These are phyloP conservation scores for Melieria omissa DNA, from an alignment of 2,888 invertebrate species.

Conservation along the genomic window DNA sequence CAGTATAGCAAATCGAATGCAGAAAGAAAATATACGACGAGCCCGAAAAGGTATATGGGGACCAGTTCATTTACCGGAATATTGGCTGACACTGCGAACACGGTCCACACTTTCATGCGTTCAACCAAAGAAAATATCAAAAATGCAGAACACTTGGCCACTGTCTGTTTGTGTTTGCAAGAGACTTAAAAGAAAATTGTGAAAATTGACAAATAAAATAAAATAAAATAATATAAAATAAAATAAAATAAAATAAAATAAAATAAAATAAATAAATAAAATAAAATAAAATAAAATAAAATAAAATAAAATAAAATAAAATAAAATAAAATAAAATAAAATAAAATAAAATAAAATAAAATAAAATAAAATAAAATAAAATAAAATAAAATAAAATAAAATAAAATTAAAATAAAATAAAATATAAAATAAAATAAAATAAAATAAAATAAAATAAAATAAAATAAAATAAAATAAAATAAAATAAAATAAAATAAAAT, in stretches of 20 bases:
- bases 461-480: background rate
- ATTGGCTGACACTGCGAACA: too few relatives aligned
- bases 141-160: too few relatives aligned
- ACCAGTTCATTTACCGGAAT: too few relatives aligned
- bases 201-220: too few relatives aligned
- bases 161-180: too few relatives aligned
- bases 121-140: too few relatives aligned
- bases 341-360: background rate
- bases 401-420: conserved; percentile 5
- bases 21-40: too few relatives aligned
- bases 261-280: conserved; percentile 1
- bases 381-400: conserved; percentile 1
- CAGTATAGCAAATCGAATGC: too few relatives aligned
- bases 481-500: background rate
- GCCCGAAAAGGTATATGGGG: too few relatives aligned
- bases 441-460: background rate
- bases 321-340: background rate
- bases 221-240: background rate
- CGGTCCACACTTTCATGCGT: too few relatives aligned
- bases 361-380: background rate
- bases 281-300: conserved; percentile 3
- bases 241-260: background rate
- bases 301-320: background rate
- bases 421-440: background rate
- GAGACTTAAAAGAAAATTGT: too few relatives aligned